Evolutionary conservation across 2,888 invertebrate genomes (phyloP).

Genomic region (Drosophila ezoana): DNA sequence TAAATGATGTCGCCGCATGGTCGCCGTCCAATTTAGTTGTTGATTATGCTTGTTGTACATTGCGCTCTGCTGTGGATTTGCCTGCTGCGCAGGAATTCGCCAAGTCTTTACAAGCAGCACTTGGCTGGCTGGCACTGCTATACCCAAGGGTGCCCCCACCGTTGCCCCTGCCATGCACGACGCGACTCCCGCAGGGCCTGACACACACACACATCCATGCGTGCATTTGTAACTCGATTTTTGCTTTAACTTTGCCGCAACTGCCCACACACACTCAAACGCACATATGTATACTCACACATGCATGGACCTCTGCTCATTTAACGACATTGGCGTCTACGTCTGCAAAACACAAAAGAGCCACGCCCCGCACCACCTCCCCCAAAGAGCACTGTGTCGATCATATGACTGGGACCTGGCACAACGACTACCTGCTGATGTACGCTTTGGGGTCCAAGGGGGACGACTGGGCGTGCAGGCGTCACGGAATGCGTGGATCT

Average conservation of each 20-base stretch:
- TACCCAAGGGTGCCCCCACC: constrained; percentile 60
- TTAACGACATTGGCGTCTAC: constrained; percentile 80
- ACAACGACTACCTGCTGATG: constrained; percentile 74
- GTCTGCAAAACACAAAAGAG: constrained; percentile 79
- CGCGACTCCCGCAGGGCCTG: constrained; percentile 73
- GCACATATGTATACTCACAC: constrained; percentile 32
- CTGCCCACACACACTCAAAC: constrained; percentile 54
- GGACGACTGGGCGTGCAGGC: constrained; percentile 31
- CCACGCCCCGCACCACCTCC: constrained; percentile 57
- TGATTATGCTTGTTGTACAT: constrained; percentile 25
- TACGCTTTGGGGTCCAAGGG: constrained; percentile 11
- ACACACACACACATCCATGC: constrained; percentile 10
- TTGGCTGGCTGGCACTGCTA: constrained; percentile 33
- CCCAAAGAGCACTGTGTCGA: constrained; percentile 48
- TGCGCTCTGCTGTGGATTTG: constrained; percentile 19
- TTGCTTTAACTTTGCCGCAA: constrained; percentile 76
- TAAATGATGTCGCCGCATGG: constrained; percentile 32
- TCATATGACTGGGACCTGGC: constrained; percentile 68
- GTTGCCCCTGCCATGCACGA: constrained; percentile 15
- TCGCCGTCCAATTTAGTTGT: constrained; percentile 31
- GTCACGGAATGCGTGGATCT: constrained; percentile 78
- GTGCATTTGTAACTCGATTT: constrained; percentile 63
- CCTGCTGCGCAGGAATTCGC: constrained; percentile 23
- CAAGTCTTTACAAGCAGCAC: constrained; percentile 41
- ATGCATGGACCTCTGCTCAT: constrained; percentile 59